Base-by-base conservation (phyloP, 2,888 invertebrate species). In the Ctena decussata region DNA sequence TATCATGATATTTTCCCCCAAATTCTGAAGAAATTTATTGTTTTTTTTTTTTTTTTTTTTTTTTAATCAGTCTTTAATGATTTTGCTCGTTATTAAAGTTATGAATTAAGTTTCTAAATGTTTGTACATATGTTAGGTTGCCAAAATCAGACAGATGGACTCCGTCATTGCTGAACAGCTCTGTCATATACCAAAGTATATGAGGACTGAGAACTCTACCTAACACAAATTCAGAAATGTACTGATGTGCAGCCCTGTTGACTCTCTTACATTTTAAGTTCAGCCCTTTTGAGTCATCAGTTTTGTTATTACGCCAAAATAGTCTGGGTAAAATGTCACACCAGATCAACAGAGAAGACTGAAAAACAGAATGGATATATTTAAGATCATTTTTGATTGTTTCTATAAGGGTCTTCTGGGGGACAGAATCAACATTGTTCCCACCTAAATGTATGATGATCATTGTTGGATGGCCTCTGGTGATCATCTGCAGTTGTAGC, bases 261-360 rank as follows among this genome's bases (percentile, higher is more conserved):
- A 72, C 8, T 18, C 72, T 27, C 37, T 72, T 37, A 72, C 39
- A 15, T 72, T 72, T 72, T 11, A 32, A 15, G n/a, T 72, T 41
- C 3, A 72, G 27, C 15, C 8, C 30, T 41, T 72, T 72, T 72
- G 41, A 35, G 37, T 37, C 44, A 5, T 24, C 72, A 15, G 5
- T 35, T 39, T 44, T 27, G 30, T 39, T 37, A 39, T 41, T n/a
- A 18, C 72, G 6, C 41, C 72, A 72, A 41, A 21, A 37, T 3
- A 41, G 37, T n/a, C 72, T 37, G 21, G 72, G 72, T n/a, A n/a
- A 72, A 44, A 72, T 41, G 27, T 72, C 72, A 5, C 39, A 72
- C 72, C 72, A 72, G 11, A 39, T 39, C 21, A 72, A n/a, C n/a
- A 72, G 15, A 24, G 72, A 24, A n/a, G n/a, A n/a, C n/a, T n/a